These are phyloP conservation scores for Thyatira batis DNA, from an alignment of 2,888 invertebrate species.

Conservation along the genomic window DNA sequence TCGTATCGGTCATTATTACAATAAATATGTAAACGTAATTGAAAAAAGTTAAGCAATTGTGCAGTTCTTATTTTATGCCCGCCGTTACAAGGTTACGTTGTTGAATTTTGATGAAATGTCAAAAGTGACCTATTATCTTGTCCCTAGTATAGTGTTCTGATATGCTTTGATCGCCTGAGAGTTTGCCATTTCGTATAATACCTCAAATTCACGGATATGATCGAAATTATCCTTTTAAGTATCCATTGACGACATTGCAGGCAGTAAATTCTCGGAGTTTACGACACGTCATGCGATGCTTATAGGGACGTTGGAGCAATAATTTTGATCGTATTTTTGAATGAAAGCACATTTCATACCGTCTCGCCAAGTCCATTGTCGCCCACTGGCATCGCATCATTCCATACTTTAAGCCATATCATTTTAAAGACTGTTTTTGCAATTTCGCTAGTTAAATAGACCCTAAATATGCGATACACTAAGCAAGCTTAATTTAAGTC, in stretches of 20 bases:
- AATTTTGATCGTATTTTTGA: background rate
- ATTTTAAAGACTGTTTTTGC: background rate
- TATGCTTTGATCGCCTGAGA: constrained; percentile 3
- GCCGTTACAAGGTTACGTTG: no score
- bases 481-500: background rate
- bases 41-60: no score
- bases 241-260: background rate
- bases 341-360: background rate
- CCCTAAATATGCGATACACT: background rate
- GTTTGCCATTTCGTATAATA: background rate
- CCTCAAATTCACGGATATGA: constrained; percentile 1
- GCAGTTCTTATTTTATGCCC: no score
- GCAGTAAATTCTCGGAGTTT: background rate
- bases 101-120: no score
- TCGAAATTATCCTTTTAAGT: background rate
- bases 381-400: background rate
- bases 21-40: no score
- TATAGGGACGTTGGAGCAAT: background rate
- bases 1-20: no score
- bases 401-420: background rate
- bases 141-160: no score
- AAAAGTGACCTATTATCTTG: no score
- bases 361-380: background rate
- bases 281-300: background rate
- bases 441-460: background rate